These are phyloP conservation scores for Apamea sordens DNA, from an alignment of 2,888 invertebrate species.

Conservation along the genomic window DNA sequence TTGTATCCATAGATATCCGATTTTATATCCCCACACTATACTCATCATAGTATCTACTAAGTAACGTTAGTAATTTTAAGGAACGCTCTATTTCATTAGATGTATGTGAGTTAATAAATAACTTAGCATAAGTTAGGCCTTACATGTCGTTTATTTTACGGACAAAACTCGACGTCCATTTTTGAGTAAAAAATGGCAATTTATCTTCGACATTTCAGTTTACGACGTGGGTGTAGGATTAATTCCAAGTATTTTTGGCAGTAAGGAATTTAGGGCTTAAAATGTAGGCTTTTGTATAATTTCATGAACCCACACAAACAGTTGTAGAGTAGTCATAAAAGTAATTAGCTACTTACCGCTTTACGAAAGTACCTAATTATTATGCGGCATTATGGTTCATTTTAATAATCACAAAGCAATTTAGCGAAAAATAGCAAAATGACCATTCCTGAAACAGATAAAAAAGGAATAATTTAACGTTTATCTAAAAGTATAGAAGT, in stretches of 20 bases:
- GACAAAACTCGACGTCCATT: background rate
- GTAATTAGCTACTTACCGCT: background rate
- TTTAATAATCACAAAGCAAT: background rate
- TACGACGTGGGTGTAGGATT: constrained; percentile 23
- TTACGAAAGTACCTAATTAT: background rate
- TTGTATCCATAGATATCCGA: no score
- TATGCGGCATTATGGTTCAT: background rate
- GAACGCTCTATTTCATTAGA: background rate
- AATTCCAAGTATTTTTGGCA: constrained; percentile 24
- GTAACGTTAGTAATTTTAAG: background rate
- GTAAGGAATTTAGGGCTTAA: constrained; percentile 23
- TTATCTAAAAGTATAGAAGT: background rate
- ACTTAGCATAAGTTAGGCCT: background rate
- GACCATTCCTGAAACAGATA: background rate
- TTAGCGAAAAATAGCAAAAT: background rate
- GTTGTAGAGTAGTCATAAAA: background rate
- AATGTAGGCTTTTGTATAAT: constrained; percentile 13
- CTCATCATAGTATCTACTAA: background rate
- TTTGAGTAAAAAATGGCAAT: constrained; percentile 18
- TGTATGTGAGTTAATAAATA: background rate
- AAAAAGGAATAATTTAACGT: background rate
- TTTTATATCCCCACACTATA: no score
- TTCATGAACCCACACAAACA: background rate
- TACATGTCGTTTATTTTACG: background rate
- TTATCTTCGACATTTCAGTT: constrained; percentile 37